These are phyloP conservation scores for Philypnodon macrostomus DNA, from an alignment of 2,797 vertebrate species.

Conservation along the genomic window DNA sequence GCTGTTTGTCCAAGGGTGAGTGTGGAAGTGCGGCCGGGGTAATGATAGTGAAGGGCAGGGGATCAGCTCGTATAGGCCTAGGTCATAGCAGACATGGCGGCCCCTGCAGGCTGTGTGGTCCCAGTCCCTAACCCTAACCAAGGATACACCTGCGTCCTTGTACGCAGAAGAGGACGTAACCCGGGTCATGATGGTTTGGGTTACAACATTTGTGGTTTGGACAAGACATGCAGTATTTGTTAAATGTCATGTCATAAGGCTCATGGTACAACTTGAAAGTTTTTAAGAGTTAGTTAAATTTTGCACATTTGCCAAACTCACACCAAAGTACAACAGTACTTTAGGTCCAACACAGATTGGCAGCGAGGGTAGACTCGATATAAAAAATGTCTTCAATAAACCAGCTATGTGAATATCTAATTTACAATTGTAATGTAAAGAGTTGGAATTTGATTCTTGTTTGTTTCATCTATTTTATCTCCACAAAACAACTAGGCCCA, in stretches of 20 bases:
- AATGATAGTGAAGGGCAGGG: constrained; percentile 69
- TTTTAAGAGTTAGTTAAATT: background rate
- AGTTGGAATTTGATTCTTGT: too few relatives aligned
- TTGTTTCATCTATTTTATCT: too few relatives aligned
- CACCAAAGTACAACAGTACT: too few relatives aligned
- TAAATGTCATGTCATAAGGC: constrained; percentile 23
- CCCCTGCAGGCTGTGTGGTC: constrained; percentile 72
- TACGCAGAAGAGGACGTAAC: constrained; percentile 53
- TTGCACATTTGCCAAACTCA: too few relatives aligned
- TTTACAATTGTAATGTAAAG: too few relatives aligned
- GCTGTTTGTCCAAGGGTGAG: constrained; percentile 72
- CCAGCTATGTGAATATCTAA: too few relatives aligned
- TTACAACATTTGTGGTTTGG: constrained; percentile 34
- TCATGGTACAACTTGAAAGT: background rate
- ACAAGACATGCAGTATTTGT: constrained; percentile 38
- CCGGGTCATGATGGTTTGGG: constrained; percentile 40
- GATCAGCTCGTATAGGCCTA: constrained; percentile 51
- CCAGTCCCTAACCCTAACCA: constrained; percentile 46
- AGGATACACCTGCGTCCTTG: constrained; percentile 70
- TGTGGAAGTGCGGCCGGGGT: constrained; percentile 64
- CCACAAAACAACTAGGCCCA: too few relatives aligned
- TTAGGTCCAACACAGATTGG: too few relatives aligned
- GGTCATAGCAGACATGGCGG: constrained; percentile 56
- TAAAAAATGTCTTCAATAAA: too few relatives aligned
- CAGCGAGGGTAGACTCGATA: too few relatives aligned